phyloP scores from a whole-genome alignment of 2,113 vertebrate genomes.

The Cyanoderma ruficeps region DNA sequence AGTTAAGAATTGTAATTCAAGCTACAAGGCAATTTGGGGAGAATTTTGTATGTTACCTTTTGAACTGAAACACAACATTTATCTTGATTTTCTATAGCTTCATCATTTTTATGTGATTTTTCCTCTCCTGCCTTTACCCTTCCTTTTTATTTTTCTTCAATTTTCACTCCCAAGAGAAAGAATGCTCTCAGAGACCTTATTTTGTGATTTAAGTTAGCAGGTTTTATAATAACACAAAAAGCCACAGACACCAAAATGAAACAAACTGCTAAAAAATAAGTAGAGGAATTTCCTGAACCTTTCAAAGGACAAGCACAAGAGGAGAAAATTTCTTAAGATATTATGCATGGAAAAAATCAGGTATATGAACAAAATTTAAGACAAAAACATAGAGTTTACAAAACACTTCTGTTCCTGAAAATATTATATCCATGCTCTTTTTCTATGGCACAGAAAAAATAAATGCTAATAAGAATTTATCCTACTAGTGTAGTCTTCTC shows the following conservation, averaged over 20 bases:
- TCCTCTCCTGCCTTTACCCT: not conserved
- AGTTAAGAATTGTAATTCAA: not conserved
- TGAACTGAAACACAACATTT: not conserved
- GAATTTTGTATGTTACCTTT: not conserved
- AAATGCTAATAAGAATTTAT: not conserved
- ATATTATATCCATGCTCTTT: not conserved
- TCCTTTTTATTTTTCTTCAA: not conserved
- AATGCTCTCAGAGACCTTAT: not conserved
- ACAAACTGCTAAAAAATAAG: not conserved
- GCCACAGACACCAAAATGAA: not conserved
- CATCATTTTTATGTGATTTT: not conserved
- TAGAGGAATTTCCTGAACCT: not conserved
- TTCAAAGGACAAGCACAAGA: not conserved
- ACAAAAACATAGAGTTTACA: not conserved
- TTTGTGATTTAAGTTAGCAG: not conserved
- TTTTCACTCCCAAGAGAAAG: not conserved
- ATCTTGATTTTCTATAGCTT: not conserved
- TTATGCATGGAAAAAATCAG: not conserved
- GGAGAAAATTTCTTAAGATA: accelerated
- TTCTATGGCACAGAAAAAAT: not conserved
- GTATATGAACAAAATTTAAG: not conserved
- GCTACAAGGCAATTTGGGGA: not conserved
- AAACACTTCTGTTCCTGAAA: not conserved
- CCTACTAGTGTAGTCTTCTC: not conserved
- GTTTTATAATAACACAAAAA: not conserved